A percentile compares a stretch with the other conserved stretches of the same genome.
These are phyloP conservation scores for Drosophila infuscata DNA, from an alignment of 2,888 invertebrate species.

Conservation along the genomic window DNA sequence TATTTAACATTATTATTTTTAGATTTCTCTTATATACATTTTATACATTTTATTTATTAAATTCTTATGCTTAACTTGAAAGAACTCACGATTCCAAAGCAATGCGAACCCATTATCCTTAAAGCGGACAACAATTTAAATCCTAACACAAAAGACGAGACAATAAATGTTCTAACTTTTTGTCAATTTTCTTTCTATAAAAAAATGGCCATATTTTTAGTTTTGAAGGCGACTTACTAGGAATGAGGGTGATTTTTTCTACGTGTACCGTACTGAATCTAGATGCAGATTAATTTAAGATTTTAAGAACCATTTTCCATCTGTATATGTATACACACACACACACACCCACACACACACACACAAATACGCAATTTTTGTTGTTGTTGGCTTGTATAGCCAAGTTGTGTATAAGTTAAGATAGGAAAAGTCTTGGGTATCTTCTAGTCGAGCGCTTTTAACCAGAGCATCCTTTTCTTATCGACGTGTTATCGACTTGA, in stretches of 20 bases:
- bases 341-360: too few species aligned
- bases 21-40: background rate
- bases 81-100: background rate
- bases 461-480: conserved; percentile 19
- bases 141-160: too few species aligned
- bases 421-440: background rate
- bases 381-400: too few species aligned
- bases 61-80: background rate
- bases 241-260: background rate
- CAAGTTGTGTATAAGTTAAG: background rate
- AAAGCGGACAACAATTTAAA: too few species aligned
- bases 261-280: background rate
- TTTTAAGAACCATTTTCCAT: background rate
- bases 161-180: too few species aligned
- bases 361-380: too few species aligned
- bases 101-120: background rate
- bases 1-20: background rate
- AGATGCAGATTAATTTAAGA: background rate
- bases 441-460: background rate
- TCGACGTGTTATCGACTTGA: conserved; percentile 23
- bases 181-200: too few species aligned
- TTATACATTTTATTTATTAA: too few species aligned
- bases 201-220: too few species aligned
- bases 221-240: background rate
- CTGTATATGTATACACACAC: too few species aligned